Percentiles rank a stretch among this genome's conserved stretches.
These are phyloP conservation scores for Himalopsyche kuldschensis DNA, from an alignment of 2,888 invertebrate species.

Conservation along the genomic window DNA sequence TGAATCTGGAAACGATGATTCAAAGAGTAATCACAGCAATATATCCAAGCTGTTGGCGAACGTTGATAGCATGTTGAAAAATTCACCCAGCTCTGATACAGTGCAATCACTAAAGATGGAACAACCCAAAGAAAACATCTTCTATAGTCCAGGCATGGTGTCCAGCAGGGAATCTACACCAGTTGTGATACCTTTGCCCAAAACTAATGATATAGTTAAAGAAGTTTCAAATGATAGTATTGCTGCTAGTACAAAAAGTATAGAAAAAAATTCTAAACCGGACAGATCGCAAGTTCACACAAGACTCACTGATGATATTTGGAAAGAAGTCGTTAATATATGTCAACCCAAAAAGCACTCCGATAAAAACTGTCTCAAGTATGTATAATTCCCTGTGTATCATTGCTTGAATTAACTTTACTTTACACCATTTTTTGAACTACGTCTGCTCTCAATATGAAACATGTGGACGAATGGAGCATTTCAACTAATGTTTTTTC, in stretches of 20 bases:
- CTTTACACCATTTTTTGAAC: too few relatives aligned
- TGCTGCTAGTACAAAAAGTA: not conserved
- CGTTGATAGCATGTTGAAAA: not conserved
- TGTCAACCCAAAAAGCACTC: conserved; percentile 16
- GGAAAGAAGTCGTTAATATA: conserved; percentile 13
- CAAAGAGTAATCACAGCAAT: not conserved
- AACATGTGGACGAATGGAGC: too few relatives aligned
- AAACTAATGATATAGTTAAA: not conserved
- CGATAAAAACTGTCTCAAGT: conserved; percentile 19
- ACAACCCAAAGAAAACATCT: not conserved
- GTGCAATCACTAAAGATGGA: not conserved
- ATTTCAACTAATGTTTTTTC: too few relatives aligned
- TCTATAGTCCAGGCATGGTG: conserved; percentile 32
- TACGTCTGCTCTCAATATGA: too few relatives aligned
- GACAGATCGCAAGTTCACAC: not conserved
- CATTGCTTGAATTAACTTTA: too few relatives aligned
- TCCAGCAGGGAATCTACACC: conserved; percentile 30
- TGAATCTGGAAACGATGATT: not conserved
- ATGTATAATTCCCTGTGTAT: not conserved
- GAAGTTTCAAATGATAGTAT: not conserved
- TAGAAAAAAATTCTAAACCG: not conserved
- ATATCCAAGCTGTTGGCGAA: not conserved
- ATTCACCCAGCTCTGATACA: not conserved
- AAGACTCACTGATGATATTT: not conserved
- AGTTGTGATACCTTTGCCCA: not conserved